Percentiles rank a stretch among this genome's conserved stretches.
Evolutionary conservation across 2,888 invertebrate genomes (phyloP).

Genomic region (Drosophila fungiperda): DNA sequence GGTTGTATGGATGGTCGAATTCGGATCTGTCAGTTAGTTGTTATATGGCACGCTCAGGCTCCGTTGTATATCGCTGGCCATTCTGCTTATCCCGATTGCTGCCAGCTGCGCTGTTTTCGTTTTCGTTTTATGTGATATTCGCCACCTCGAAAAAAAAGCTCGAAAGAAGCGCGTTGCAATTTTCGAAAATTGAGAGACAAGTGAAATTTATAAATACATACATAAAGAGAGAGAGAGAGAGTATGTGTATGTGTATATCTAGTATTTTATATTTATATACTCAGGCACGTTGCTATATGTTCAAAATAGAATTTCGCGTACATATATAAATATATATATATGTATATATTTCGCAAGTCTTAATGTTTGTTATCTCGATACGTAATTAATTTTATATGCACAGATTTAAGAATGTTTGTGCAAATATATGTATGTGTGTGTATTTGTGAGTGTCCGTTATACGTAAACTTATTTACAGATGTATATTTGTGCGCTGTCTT

Average conservation of each 20-base stretch:
- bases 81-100: conserved; percentile 14
- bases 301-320: conserved; percentile 41
- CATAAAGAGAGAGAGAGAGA: background rate
- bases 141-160: conserved; percentile 11
- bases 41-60: conserved; percentile 59
- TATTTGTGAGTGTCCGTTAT: conserved; percentile 2
- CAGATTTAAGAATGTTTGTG: conserved; percentile 5
- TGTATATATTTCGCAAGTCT: background rate
- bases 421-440: background rate
- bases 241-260: conserved; percentile 11
- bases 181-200: conserved; percentile 24
- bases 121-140: conserved; percentile 15
- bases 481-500: background rate
- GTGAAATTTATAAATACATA: conserved; percentile 36
- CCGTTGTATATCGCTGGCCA: conserved; percentile 50
- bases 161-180: conserved; percentile 33
- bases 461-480: conserved; percentile 5
- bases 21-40: conserved; percentile 54
- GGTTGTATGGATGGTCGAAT: conserved; percentile 31
- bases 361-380: conserved; percentile 29
- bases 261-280: conserved; percentile 14
- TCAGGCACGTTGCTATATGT: conserved; percentile 14
- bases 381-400: conserved; percentile 15
- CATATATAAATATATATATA: background rate
- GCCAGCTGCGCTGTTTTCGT: conserved; percentile 7